Percentiles rank a stretch among this genome's conserved stretches.
Conservation (phyloP, 2,113 vertebrate genomes). For the Rana temporaria region DNA sequence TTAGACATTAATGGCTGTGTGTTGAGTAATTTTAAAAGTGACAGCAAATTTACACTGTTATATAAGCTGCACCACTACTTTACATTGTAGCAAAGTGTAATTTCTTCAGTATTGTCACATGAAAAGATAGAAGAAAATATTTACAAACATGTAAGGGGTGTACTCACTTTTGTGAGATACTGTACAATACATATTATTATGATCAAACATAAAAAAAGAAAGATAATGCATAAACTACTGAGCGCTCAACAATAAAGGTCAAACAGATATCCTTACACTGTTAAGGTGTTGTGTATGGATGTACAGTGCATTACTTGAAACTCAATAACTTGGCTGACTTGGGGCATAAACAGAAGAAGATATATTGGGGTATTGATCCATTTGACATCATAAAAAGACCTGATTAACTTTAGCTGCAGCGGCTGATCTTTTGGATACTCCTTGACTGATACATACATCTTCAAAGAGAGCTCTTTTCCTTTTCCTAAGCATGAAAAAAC, state of each 20-base stretch:
- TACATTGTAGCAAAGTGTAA: no score
- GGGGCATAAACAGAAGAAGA: slow-evolving; percentile 45
- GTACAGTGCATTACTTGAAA: slow-evolving; percentile 40
- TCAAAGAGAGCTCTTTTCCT: neutral
- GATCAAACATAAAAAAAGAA: no score
- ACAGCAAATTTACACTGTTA: no score
- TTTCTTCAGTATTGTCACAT: no score
- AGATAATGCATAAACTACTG: no score
- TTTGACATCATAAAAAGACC: slow-evolving; percentile 39
- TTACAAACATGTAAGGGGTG: no score
- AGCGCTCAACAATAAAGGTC: slow-evolving; percentile 7
- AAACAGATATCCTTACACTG: slow-evolving; percentile 18
- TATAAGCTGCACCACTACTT: no score
- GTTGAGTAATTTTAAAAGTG: no score
- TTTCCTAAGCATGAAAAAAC: neutral
- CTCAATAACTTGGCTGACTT: slow-evolving; percentile 43
- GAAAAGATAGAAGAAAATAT: no score
- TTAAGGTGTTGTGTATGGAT: slow-evolving; percentile 25
- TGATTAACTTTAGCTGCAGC: slow-evolving; percentile 36
- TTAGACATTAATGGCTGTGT: no score
- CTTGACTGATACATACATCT: neutral
- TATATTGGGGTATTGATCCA: slow-evolving; percentile 43
- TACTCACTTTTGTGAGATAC: no score
- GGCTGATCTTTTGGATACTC: neutral
- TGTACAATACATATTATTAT: no score